These are phyloP conservation scores for Sweltsa coloradensis DNA, from an alignment of 1,140 invertebrate genomes.

Conservation along the genomic window DNA sequence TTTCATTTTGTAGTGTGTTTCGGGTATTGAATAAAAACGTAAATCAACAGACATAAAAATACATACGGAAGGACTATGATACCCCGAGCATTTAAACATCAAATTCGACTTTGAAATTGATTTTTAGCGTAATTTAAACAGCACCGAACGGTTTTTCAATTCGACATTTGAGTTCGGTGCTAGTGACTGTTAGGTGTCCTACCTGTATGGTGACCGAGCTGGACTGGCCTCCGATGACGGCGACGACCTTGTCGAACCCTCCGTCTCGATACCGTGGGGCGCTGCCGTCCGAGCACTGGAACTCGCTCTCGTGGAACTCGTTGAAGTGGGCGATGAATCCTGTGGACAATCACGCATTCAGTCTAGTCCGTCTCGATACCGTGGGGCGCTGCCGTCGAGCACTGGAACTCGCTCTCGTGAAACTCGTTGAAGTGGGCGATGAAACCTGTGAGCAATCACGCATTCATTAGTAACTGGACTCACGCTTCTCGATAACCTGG, in stretches of 20 bases:
- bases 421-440: conserved; percentile 34
- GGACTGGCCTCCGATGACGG: conserved; percentile 40
- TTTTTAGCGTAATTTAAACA: too few relatives aligned
- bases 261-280: conserved; percentile 31
- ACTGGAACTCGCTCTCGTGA: conserved; percentile 33
- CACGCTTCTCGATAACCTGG: too few relatives aligned
- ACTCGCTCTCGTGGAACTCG: conserved; percentile 31
- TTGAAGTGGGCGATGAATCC: conserved; percentile 38
- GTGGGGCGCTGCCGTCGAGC: conserved; percentile 32
- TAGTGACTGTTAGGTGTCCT: conserved; percentile 8
- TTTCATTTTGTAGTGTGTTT: too few relatives aligned
- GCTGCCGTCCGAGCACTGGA: conserved; percentile 32
- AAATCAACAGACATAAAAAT: too few relatives aligned
- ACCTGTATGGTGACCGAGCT: conserved; percentile 44
- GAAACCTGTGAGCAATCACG: conserved; percentile 37
- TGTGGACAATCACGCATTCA: too few relatives aligned
- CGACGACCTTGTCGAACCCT: conserved; percentile 36
- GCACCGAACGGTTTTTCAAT: too few relatives aligned
- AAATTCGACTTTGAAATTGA: too few relatives aligned
- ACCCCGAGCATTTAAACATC: too few relatives aligned
- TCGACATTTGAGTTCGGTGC: too few relatives aligned
- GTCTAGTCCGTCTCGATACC: conserved; percentile 30
- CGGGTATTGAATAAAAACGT: too few relatives aligned
- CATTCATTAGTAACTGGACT: too few relatives aligned
- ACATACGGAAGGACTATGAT: too few relatives aligned